Percentiles rank a stretch among this genome's conserved stretches.
Evolutionary conservation across 2,888 invertebrate genomes (phyloP).

Genomic region (Drosophila conformis): DNA sequence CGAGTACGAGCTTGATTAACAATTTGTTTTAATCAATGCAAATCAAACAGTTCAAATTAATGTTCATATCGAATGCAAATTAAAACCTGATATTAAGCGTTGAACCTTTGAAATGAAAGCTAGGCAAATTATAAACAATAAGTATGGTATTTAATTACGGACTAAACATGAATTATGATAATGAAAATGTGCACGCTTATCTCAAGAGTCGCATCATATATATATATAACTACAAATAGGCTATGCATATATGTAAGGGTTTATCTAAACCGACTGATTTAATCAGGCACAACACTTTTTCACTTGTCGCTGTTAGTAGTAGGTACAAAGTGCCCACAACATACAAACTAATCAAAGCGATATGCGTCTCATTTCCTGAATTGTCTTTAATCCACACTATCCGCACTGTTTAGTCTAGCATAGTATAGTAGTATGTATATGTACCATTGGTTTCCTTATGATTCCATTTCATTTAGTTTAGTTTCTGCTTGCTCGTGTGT

Average conservation of each 20-base stretch:
- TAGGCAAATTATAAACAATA: neutral
- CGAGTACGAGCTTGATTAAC: conserved; percentile 12
- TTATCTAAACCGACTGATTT: conserved; percentile 31
- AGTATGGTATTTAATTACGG: neutral
- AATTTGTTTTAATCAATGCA: conserved; percentile 45
- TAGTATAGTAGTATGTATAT: neutral
- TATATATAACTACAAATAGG: neutral
- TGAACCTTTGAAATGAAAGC: conserved; percentile 8
- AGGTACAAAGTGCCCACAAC: conserved; percentile 37
- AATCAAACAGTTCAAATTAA: conserved; percentile 51
- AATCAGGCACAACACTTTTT: conserved; percentile 49
- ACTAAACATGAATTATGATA: neutral
- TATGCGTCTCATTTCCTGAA: conserved; percentile 62
- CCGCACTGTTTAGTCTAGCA: neutral
- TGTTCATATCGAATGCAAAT: conserved; percentile 5
- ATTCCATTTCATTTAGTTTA: conserved; percentile 11
- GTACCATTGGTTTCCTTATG: conserved; percentile 42
- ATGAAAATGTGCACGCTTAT: neutral
- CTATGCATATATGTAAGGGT: neutral
- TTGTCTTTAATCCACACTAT: conserved; percentile 62
- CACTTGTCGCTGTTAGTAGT: conserved; percentile 32
- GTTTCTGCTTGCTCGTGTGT: neutral
- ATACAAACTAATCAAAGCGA: conserved; percentile 47
- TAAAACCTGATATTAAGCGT: neutral
- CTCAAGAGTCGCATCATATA: too few species aligned